These are phyloP conservation scores for Ptychoptera contaminata DNA, from an alignment of 2,888 invertebrate species.

Conservation along the genomic window DNA sequence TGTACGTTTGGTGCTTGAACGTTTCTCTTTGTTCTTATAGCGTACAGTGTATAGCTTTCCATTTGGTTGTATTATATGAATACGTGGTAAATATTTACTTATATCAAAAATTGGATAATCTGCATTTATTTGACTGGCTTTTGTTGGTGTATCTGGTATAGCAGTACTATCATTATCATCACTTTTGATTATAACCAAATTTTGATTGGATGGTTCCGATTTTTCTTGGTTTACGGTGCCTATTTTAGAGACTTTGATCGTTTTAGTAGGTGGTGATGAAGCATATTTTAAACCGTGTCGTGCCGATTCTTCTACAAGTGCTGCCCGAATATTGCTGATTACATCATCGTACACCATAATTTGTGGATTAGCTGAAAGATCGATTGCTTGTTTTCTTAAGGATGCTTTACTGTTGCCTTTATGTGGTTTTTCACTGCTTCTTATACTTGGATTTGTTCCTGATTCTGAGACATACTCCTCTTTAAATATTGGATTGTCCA, in stretches of 20 bases:
- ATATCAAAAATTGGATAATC: slow-evolving; percentile 8
- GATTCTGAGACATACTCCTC: slow-evolving; percentile 27
- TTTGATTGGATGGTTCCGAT: not conserved
- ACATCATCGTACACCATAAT: slow-evolving; percentile 11
- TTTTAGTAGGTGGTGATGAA: not conserved
- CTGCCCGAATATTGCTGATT: slow-evolving; percentile 11
- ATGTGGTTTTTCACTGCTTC: not conserved
- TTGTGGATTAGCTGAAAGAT: slow-evolving; percentile 1
- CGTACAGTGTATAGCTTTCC: slow-evolving; percentile 9
- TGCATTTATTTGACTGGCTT: not conserved
- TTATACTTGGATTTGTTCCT: not conserved
- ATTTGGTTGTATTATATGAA: slow-evolving; percentile 8
- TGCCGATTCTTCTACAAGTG: slow-evolving; percentile 1
- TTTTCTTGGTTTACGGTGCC: not conserved
- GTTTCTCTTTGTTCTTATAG: slow-evolving; percentile 1
- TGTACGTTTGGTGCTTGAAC: not conserved
- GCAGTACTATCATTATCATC: slow-evolving; percentile 9
- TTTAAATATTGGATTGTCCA: slow-evolving; percentile 57
- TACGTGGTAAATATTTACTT: slow-evolving; percentile 6
- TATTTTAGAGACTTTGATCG: not conserved
- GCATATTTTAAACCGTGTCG: too few species aligned
- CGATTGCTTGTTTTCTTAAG: not conserved
- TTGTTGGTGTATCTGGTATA: not conserved
- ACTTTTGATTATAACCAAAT: not conserved
- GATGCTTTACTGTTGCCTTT: not conserved